Conservation (phyloP, 2,113 vertebrate species). For the Mustelus asterias region DNA sequence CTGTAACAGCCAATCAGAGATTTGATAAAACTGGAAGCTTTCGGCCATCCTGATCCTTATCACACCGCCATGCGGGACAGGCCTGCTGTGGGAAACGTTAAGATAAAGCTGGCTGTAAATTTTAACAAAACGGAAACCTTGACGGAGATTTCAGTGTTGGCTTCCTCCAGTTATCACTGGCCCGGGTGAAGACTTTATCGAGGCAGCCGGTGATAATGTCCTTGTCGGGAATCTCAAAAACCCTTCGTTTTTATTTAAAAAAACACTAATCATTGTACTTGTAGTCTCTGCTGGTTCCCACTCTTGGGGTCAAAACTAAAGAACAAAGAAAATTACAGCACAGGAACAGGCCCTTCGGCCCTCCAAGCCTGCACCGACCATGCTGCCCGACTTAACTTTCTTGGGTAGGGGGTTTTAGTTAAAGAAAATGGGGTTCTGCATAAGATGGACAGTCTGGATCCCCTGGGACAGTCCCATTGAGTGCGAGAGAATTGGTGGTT, state of each 20-base stretch:
- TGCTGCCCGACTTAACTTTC: too few species aligned
- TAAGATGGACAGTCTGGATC: neutral
- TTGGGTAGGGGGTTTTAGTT: too few species aligned
- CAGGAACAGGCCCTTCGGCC: too few species aligned
- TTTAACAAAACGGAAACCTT: neutral
- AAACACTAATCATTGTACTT: neutral
- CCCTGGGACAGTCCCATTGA: neutral
- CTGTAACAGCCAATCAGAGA: neutral
- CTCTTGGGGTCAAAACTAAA: neutral
- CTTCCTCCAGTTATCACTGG: neutral
- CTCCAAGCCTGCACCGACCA: too few species aligned
- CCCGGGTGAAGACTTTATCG: neutral
- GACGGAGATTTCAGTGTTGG: neutral
- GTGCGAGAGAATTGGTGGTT: neutral
- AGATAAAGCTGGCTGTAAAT: neutral
- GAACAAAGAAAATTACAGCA: too few species aligned
- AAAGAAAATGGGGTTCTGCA: neutral
- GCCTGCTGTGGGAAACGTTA: neutral
- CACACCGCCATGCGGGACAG: neutral
- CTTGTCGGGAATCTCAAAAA: neutral
- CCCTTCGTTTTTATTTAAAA: neutral
- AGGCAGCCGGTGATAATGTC: neutral
- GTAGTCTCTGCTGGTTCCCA: neutral
- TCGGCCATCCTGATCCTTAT: too few species aligned
- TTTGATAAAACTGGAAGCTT: neutral